These are phyloP conservation scores for Panopea generosa DNA, from an alignment of 2,888 invertebrate genomes.

Conservation along the genomic window DNA sequence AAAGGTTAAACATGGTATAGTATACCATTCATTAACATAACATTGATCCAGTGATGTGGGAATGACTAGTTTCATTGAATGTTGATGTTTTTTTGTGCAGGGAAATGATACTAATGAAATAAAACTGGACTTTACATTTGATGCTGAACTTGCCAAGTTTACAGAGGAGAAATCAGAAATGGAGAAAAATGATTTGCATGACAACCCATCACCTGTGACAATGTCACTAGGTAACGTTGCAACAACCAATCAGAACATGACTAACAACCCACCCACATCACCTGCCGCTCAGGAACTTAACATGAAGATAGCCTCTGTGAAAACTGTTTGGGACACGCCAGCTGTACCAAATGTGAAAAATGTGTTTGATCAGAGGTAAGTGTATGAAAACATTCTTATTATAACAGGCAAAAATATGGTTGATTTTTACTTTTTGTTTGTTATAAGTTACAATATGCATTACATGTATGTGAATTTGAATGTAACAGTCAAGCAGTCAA, in stretches of 20 bases:
- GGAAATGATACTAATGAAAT: constrained; percentile 89
- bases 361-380: constrained; percentile 77
- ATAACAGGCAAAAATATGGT: neutral
- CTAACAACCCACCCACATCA: constrained; percentile 73
- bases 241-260: constrained; percentile 47
- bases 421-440: neutral
- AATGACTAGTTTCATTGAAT: too few relatives aligned
- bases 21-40: too few relatives aligned
- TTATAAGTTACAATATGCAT: too few relatives aligned
- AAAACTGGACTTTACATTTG: constrained; percentile 96
- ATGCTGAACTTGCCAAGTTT: constrained; percentile 89
- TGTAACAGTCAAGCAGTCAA: too few relatives aligned
- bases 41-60: too few relatives aligned
- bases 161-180: constrained; percentile 78
- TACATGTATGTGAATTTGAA: too few relatives aligned
- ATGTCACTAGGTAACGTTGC: constrained; percentile 57
- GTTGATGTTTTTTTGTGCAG: too few relatives aligned
- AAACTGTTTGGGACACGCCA: constrained; percentile 88
- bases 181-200: constrained; percentile 51
- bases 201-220: constrained; percentile 55
- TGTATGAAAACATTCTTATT: too few relatives aligned
- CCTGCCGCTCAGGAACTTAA: constrained; percentile 95
- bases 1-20: too few relatives aligned
- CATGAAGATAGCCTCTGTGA: constrained; percentile 97
- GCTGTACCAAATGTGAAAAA: constrained; percentile 42